Conservation (phyloP, 2,113 vertebrate genomes). For the Rhipidura dahli region DNA sequence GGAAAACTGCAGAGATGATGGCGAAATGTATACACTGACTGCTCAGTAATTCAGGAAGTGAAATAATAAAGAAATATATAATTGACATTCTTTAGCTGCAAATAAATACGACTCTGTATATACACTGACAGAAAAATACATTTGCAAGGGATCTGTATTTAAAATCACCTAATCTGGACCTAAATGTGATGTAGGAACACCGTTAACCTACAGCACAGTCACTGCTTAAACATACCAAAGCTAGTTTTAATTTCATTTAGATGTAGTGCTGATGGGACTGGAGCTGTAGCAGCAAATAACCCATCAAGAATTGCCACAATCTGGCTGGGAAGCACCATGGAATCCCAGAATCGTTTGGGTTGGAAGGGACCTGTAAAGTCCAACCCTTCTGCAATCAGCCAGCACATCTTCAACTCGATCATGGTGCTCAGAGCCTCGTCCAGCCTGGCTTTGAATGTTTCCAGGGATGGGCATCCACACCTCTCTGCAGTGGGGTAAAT, state of each 20-base stretch:
- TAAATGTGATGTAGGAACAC: neutral
- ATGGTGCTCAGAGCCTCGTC: neutral
- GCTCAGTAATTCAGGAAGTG: neutral
- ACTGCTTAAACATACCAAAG: neutral
- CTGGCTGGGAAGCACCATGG: neutral
- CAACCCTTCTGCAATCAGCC: neutral
- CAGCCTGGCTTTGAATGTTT: too few relatives aligned
- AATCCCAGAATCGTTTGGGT: neutral
- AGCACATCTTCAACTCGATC: neutral
- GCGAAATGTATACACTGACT: neutral
- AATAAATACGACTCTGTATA: neutral
- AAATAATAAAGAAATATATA: neutral
- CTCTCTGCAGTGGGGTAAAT: neutral
- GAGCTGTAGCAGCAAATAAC: neutral
- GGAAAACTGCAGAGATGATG: neutral
- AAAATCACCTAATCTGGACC: neutral
- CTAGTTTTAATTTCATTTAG: neutral
- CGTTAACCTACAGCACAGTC: neutral
- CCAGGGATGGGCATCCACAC: neutral
- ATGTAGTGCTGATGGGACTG: neutral
- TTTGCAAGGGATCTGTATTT: neutral
- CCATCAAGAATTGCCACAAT: neutral
- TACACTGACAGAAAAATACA: neutral
- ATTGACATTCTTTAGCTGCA: neutral
- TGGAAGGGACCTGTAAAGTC: neutral